phyloP scores from a whole-genome alignment of 2,113 vertebrate species.

The Esox niger region DNA sequence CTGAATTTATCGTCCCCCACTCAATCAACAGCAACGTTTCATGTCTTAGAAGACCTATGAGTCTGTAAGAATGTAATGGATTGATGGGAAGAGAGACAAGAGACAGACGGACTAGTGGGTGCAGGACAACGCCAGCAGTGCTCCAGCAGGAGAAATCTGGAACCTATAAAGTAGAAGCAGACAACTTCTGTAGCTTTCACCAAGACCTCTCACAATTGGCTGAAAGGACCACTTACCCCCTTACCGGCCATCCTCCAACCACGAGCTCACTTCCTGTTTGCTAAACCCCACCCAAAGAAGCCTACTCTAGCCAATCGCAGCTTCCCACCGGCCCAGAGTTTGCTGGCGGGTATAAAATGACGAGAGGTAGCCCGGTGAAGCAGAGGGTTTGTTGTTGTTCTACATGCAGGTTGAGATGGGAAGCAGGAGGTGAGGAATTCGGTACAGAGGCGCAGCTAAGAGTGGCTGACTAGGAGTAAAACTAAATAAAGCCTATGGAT shows the following conservation, averaged over 20 bases:
- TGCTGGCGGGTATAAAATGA: slow-evolving; percentile 60
- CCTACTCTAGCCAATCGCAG: slow-evolving; percentile 56
- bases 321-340: slow-evolving; percentile 35
- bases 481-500: slow-evolving; percentile 52
- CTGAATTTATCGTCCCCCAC: background rate
- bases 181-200: slow-evolving; percentile 75
- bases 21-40: background rate
- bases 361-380: slow-evolving; percentile 56
- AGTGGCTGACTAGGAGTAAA: slow-evolving; percentile 6
- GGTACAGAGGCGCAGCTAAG: slow-evolving; percentile 46
- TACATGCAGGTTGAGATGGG: slow-evolving; percentile 54
- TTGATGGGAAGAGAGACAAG: slow-evolving; percentile 37
- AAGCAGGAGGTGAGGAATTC: slow-evolving; percentile 47
- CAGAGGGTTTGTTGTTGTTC: slow-evolving; percentile 71
- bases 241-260: slow-evolving; percentile 57
- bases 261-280: slow-evolving; percentile 62
- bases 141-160: slow-evolving; percentile 78
- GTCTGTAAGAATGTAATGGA: slow-evolving; percentile 5
- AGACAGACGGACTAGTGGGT: slow-evolving; percentile 38
- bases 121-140: slow-evolving; percentile 38
- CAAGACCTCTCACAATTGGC: slow-evolving; percentile 73
- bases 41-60: background rate
- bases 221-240: slow-evolving; percentile 71
- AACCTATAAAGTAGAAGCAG: slow-evolving; percentile 83
- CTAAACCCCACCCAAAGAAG: slow-evolving; percentile 51